Evolutionary conservation across 2,888 invertebrate species (phyloP).

Genomic region (Agonopterix heracliana): DNA sequence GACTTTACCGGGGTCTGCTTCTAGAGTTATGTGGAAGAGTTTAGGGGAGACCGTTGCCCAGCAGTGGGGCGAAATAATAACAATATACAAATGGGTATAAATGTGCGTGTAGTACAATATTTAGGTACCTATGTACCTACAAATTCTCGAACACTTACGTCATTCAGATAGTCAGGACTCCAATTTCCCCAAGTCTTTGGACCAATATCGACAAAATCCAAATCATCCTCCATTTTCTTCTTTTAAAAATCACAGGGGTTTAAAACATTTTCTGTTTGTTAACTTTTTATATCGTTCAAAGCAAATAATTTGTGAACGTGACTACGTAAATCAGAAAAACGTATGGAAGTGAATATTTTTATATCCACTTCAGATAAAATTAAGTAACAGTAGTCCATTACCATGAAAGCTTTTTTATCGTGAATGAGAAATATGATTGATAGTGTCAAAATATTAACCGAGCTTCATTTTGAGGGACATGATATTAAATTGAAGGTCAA

Average conservation of each 20-base stretch:
- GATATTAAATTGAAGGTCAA: background rate
- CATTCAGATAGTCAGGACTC: conserved; percentile 37
- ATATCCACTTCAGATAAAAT: conserved; percentile 44
- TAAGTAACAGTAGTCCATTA: conserved; percentile 59
- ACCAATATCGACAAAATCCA: conserved; percentile 20
- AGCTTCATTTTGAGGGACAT: background rate
- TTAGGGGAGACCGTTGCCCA: too few species aligned
- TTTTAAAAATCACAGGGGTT: too few species aligned
- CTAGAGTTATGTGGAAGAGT: too few species aligned
- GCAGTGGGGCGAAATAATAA: too few species aligned
- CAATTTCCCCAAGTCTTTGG: conserved; percentile 27
- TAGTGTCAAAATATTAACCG: conserved; percentile 19
- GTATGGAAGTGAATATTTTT: conserved; percentile 12
- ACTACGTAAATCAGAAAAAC: background rate
- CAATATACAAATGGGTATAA: too few species aligned
- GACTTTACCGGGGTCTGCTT: too few species aligned
- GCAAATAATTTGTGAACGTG: too few species aligned
- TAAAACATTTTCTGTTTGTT: too few species aligned
- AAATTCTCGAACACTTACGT: conserved; percentile 29
- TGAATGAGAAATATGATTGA: conserved; percentile 23
- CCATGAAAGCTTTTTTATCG: conserved; percentile 69
- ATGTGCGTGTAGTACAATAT: too few species aligned
- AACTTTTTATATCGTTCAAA: too few species aligned
- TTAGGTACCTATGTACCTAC: too few species aligned
- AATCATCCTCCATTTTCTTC: conserved; percentile 20